Evolutionary conservation across 2,113 vertebrate species (phyloP).

Genomic region (Dascyllus trimaculatus): DNA sequence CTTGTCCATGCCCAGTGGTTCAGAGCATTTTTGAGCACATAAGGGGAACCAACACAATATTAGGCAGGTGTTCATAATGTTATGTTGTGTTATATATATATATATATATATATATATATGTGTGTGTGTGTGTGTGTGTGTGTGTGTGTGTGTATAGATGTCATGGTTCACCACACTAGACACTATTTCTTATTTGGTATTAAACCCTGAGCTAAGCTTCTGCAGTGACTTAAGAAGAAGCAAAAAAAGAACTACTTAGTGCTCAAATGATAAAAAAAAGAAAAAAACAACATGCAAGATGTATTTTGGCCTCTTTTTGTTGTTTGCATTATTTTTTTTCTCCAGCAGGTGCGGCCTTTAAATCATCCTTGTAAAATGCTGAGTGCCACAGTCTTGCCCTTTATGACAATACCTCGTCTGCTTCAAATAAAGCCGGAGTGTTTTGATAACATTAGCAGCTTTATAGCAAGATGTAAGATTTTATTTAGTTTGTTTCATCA

Average conservation of each 20-base stretch:
- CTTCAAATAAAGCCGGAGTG: conserved; percentile 47
- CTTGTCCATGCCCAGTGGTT: too few species aligned
- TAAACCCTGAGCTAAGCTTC: not conserved
- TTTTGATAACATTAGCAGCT: conserved; percentile 42
- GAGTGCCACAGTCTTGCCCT: conserved; percentile 37
- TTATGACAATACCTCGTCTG: conserved; percentile 38
- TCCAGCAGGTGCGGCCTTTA: conserved; percentile 25
- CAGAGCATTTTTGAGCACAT: too few species aligned
- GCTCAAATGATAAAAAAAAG: not conserved
- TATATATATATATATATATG: too few species aligned
- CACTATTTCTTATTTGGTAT: conserved; percentile 7
- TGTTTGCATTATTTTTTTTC: not conserved
- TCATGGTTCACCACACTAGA: not conserved
- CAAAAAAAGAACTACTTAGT: not conserved
- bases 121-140: too few species aligned
- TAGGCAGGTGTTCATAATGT: too few species aligned
- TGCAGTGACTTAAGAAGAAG: not conserved
- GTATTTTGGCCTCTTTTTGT: conserved; percentile 28
- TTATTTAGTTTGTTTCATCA: conserved; percentile 43
- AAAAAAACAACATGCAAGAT: not conserved
- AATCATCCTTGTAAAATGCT: conserved; percentile 38
- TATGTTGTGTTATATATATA: too few species aligned
- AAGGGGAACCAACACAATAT: too few species aligned
- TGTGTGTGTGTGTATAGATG: not conserved
- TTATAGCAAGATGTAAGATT: conserved; percentile 13